A percentile compares a stretch with the other conserved stretches of the same genome.
Conservation (phyloP, 1,140 invertebrate genomes). For the Pygmarrhopalites habei region DNA sequence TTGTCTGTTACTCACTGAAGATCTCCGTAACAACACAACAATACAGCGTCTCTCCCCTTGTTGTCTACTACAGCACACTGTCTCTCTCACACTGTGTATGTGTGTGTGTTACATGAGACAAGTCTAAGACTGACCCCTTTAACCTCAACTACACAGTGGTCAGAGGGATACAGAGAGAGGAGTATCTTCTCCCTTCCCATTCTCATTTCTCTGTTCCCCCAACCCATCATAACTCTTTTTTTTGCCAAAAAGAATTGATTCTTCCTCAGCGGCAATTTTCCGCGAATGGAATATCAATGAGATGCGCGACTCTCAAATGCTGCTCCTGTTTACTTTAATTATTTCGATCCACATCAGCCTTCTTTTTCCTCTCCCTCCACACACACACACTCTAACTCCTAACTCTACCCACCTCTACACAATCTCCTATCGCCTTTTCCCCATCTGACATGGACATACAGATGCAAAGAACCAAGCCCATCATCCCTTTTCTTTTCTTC, state of each 20-base stretch:
- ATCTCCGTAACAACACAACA: no score
- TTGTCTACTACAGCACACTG: no score
- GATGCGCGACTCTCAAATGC: constrained; percentile 13
- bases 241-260: constrained; percentile 32
- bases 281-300: constrained; percentile 38
- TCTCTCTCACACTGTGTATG: no score
- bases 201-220: constrained; percentile 3
- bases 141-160: constrained; percentile 13
- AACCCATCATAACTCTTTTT: constrained; percentile 25
- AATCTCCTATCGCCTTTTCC: neutral
- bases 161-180: neutral
- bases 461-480: constrained; percentile 1
- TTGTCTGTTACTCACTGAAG: no score
- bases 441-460: neutral
- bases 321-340: constrained; percentile 33
- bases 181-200: neutral
- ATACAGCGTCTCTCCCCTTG: no score
- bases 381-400: neutral
- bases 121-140: constrained; percentile 18
- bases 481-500: neutral
- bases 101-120: no score
- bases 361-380: no score
- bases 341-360: constrained; percentile 25
- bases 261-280: constrained; percentile 32
- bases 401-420: no score